Evolutionary conservation across 2,888 invertebrate species (phyloP).

Genomic region (Calameuta idolon): DNA sequence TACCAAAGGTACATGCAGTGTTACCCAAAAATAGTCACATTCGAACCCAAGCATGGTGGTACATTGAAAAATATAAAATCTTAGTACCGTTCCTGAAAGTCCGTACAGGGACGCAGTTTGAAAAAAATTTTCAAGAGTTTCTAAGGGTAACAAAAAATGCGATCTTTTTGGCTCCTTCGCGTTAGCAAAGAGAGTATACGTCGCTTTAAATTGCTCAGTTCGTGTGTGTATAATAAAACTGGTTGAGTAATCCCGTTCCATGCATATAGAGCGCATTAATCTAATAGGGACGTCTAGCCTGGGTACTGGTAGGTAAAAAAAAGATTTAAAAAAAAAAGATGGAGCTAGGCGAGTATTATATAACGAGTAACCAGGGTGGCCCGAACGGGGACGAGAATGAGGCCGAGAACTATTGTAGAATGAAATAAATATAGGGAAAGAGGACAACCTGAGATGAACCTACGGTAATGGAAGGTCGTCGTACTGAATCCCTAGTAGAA

Average conservation of each 20-base stretch:
- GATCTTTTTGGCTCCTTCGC: not conserved
- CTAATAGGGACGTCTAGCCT: slow-evolving; percentile 1
- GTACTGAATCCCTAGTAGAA: not conserved
- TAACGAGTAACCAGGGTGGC: not conserved
- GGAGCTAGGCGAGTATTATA: not conserved
- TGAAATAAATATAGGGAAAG: not conserved
- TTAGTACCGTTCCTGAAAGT: not conserved
- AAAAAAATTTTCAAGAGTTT: not conserved
- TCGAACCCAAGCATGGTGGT: not conserved
- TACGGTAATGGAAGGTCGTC: not conserved
- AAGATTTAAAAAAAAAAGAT: not conserved
- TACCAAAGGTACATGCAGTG: not conserved
- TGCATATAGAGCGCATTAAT: slow-evolving; percentile 21
- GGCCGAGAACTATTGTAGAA: not conserved
- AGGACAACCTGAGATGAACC: not conserved
- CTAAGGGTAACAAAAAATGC: not conserved
- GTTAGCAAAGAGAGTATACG: not conserved
- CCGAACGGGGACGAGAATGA: not conserved
- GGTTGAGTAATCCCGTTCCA: slow-evolving; percentile 31
- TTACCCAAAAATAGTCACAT: not conserved
- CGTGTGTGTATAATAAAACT: slow-evolving; percentile 27
- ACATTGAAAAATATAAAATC: not conserved
- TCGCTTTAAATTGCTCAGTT: slow-evolving; percentile 7
- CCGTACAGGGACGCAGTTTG: not conserved
- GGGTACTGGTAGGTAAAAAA: not conserved